A percentile compares a stretch with the other conserved stretches of the same genome.
phyloP scores from a whole-genome alignment of 2,888 invertebrate genomes.

The Sminthurinus aureus region DNA sequence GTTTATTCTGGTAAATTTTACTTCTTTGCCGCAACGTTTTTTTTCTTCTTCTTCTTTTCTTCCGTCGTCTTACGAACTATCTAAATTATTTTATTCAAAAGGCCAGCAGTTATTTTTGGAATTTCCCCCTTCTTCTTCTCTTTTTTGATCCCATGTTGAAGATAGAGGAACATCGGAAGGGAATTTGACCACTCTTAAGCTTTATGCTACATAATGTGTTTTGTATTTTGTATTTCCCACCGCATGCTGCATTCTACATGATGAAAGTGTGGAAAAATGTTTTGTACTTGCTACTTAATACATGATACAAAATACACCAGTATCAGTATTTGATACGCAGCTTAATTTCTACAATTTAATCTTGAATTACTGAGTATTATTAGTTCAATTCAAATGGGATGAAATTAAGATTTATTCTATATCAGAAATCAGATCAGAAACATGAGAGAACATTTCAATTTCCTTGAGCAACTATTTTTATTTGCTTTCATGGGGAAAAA shows the following conservation, averaged over 20 bases:
- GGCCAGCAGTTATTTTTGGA: conserved; percentile 27
- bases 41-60: conserved; percentile 3
- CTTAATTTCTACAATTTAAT: too few relatives aligned
- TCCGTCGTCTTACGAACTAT: conserved; percentile 7
- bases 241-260: too few relatives aligned
- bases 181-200: conserved; percentile 28
- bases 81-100: conserved; percentile 37
- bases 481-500: background rate
- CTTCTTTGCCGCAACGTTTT: conserved; percentile 28
- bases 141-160: background rate
- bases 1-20: conserved; percentile 37
- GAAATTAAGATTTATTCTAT: too few relatives aligned
- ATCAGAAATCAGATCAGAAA: too few relatives aligned
- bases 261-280: too few relatives aligned
- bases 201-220: background rate
- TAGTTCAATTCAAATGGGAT: too few relatives aligned
- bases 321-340: too few relatives aligned
- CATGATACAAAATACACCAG: too few relatives aligned
- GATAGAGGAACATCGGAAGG: background rate
- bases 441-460: too few relatives aligned
- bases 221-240: background rate
- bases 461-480: too few relatives aligned
- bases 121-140: conserved; percentile 2
- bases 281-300: too few relatives aligned
- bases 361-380: too few relatives aligned